Conservation (phyloP, 2,797 vertebrate genomes). For the Rousettus madagascariensis region DNA sequence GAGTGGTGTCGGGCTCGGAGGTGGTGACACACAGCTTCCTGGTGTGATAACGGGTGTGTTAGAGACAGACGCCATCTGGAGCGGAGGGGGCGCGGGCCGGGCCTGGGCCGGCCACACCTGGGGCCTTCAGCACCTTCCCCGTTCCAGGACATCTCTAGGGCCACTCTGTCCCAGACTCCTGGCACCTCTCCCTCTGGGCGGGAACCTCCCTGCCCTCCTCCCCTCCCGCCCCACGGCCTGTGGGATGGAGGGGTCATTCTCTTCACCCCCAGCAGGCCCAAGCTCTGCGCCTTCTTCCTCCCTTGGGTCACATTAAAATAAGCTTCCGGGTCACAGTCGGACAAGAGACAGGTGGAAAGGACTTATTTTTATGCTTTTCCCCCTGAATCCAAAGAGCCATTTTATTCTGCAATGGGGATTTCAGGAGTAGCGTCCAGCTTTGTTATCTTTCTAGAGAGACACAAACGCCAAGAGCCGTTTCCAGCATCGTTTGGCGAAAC, state of each 20-base stretch:
- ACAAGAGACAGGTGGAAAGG: background rate
- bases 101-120: background rate
- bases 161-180: background rate
- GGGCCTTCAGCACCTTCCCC: slow-evolving; percentile 50
- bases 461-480: background rate
- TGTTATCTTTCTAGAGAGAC: background rate
- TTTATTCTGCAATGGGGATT: background rate
- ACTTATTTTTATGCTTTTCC: background rate
- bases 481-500: background rate
- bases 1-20: slow-evolving; percentile 65
- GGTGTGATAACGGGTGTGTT: slow-evolving; percentile 67
- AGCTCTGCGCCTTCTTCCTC: background rate
- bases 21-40: slow-evolving; percentile 77
- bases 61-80: slow-evolving; percentile 69
- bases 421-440: background rate
- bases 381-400: background rate
- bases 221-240: background rate
- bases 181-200: background rate
- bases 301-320: background rate
- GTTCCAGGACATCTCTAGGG: background rate
- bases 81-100: background rate
- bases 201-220: background rate
- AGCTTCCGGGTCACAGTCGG: background rate
- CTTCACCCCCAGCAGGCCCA: background rate
- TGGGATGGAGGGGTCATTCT: background rate